Evolutionary conservation across 2,797 vertebrate genomes (phyloP).

Genomic region (Xerus rutilus): DNA sequence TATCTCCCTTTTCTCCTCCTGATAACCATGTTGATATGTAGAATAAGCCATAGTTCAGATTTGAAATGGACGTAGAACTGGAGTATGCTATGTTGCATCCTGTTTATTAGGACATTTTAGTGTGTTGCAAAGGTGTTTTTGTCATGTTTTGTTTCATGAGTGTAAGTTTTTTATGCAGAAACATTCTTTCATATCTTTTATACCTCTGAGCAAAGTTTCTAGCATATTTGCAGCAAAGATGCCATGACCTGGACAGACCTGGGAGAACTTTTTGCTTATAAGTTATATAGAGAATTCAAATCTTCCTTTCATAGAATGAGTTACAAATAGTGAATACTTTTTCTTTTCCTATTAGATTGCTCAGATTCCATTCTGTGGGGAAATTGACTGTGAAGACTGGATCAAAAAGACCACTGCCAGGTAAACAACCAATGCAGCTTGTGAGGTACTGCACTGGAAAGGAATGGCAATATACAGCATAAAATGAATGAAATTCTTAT

Average conservation of each 20-base stretch:
- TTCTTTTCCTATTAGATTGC: slow-evolving; percentile 90
- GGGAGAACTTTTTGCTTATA: neutral
- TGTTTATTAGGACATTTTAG: neutral
- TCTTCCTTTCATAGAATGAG: neutral
- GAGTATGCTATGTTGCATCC: fast-evolving
- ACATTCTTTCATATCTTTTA: neutral
- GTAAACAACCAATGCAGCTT: slow-evolving; percentile 85
- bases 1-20: neutral
- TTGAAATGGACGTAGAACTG: neutral
- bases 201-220: neutral
- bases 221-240: neutral
- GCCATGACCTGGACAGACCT: neutral
- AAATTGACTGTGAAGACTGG: slow-evolving; percentile 97
- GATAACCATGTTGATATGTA: no score
- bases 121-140: neutral
- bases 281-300: neutral
- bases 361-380: slow-evolving; percentile 98
- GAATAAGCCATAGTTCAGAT: neutral
- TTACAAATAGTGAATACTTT: neutral
- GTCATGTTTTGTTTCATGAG: neutral
- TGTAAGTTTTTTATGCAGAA: neutral
- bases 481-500: neutral
- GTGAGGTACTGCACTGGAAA: neutral
- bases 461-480: neutral
- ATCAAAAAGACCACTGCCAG: slow-evolving; percentile 98